Percentiles rank a stretch among this genome's conserved stretches.
Evolutionary conservation across 2,113 vertebrate genomes (phyloP).

Genomic region (Chionis minor): DNA sequence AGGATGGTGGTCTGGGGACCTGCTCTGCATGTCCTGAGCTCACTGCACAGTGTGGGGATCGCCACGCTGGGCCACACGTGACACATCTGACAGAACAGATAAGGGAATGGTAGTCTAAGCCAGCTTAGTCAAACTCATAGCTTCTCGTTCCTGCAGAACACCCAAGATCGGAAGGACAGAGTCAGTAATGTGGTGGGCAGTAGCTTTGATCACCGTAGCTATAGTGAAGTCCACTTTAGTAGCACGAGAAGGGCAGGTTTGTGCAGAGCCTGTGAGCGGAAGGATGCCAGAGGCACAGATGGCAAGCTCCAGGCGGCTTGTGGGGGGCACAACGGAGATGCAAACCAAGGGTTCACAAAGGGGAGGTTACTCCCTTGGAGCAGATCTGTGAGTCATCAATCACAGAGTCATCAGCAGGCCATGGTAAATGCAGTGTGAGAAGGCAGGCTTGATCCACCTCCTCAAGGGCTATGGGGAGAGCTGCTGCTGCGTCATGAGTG

Average conservation of each 20-base stretch:
- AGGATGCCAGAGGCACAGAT: background rate
- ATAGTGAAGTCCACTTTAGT: background rate
- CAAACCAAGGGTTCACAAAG: background rate
- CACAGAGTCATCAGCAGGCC: background rate
- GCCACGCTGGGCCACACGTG: background rate
- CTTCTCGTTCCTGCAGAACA: background rate
- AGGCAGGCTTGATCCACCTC: background rate
- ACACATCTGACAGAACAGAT: background rate
- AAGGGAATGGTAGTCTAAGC: background rate
- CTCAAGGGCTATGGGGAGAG: background rate
- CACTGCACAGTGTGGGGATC: background rate
- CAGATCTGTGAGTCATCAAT: background rate
- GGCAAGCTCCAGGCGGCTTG: background rate
- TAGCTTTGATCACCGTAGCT: background rate
- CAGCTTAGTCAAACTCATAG: background rate
- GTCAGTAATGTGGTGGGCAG: background rate
- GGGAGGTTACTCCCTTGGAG: background rate
- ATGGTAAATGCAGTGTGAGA: background rate
- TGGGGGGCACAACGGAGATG: background rate
- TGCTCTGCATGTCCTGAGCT: background rate
- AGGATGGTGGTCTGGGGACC: background rate
- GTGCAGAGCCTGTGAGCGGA: background rate
- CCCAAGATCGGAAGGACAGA: background rate
- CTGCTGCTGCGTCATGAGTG: background rate
- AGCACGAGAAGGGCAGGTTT: background rate